Evolutionary conservation across 1,140 invertebrate genomes (phyloP), one percentile per base, ranked within the genome.

Genomic region (Lordiphosa clarofinis): DNA sequence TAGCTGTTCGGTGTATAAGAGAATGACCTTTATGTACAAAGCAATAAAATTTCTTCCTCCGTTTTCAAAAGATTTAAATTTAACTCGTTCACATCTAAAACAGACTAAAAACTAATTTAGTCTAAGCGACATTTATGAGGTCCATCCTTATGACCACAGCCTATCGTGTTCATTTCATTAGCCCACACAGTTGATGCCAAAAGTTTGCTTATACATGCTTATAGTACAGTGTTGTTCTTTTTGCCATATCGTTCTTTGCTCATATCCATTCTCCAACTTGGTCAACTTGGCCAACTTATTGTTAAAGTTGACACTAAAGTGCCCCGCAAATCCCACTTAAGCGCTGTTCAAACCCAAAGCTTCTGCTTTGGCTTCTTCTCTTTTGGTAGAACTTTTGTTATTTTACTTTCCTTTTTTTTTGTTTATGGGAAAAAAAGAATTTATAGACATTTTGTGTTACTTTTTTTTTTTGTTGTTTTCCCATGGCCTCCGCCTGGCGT

Each of bases 281-380:
- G 36, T 42, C 47, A 31, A 31, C 61, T 56, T 15, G 43, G 13
- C 42, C 58, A 82, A 82, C 78, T 82, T 82, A 76, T 82, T 82
- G 76, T 82, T 82, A 84, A 82, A 82, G 76, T 82, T 82, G 78
- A 70, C 78, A 82, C 76, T 76, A 69, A 82, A 82, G 76, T 76
- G 72, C 55, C 68, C 73, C 72, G 73, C 76, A 82, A 82, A 82
- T 82, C 78, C 76, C 76, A 82, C 78, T 82, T 76, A 82, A 82
- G 76, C 64, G 76, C 78, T 82, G 47, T 74, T 44, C 9, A 31
- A n/a, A 9, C 11, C 49, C 47, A 40, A 57, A 55, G 73, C 69
- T 69, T 73, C 33, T 40, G 52, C 59, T 69, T 74, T 57, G 42
- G 42, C 28, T 68, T 62, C 56, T 55, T 61, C 12, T 50, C 53